phyloP scores from a whole-genome alignment of 2,797 vertebrate species.

The Macroramphosus scolopax region DNA sequence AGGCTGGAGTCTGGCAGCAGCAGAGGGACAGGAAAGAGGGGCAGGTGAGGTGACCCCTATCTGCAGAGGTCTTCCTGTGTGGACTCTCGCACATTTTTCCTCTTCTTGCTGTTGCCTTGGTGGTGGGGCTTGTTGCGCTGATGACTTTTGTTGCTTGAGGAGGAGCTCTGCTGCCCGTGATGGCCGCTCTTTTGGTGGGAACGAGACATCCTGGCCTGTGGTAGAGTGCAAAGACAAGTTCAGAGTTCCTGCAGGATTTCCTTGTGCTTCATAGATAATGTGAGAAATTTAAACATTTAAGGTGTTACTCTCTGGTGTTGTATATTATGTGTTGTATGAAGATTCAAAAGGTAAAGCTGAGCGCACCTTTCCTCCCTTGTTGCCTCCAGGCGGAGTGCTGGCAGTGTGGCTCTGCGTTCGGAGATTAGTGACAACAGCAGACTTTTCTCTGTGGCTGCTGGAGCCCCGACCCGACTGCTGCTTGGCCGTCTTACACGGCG shows the following conservation, averaged over 20 bases:
- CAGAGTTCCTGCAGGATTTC: neutral
- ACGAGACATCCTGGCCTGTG: constrained; percentile 84
- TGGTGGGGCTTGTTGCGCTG: constrained; percentile 80
- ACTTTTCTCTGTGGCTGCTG: constrained; percentile 81
- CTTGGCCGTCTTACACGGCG: constrained; percentile 94
- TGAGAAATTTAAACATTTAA: too few relatives aligned
- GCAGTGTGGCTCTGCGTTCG: constrained; percentile 84
- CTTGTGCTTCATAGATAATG: too few relatives aligned
- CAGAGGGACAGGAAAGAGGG: constrained; percentile 50
- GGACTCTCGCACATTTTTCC: constrained; percentile 92
- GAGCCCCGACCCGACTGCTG: constrained; percentile 84
- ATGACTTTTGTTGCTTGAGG: constrained; percentile 85
- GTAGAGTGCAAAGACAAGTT: constrained; percentile 34
- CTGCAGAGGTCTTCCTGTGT: constrained; percentile 91
- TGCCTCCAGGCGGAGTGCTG: constrained; percentile 80
- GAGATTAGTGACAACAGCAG: constrained; percentile 73
- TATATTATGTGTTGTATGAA: neutral
- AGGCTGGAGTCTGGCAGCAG: constrained; percentile 67
- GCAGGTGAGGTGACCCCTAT: constrained; percentile 76
- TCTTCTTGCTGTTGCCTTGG: constrained; percentile 91
- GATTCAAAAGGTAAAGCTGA: neutral
- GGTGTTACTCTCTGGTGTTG: too few relatives aligned
- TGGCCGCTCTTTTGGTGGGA: constrained; percentile 86
- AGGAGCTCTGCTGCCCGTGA: constrained; percentile 84
- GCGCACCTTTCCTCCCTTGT: constrained; percentile 91